Base-by-base conservation (phyloP, 2,888 invertebrate genomes). In the Eudasyphora cyanicolor region DNA sequence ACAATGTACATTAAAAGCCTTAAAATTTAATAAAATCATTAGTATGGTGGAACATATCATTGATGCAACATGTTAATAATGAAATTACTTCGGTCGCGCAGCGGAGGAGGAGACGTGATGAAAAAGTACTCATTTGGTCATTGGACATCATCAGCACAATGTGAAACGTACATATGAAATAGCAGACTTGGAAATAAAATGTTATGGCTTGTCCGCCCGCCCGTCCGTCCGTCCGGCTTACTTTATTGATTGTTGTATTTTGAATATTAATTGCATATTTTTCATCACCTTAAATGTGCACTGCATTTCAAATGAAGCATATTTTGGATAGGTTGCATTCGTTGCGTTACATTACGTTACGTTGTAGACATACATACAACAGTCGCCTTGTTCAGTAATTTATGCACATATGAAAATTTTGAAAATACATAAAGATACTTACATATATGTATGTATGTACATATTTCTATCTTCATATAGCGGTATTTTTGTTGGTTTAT, bases 241-340 rank as follows among this genome's bases (percentile, higher is more conserved):
- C 19, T 54, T 71, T 49, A 32, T 27, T 45, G 54, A 42, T n/a
- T n/a, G 51, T 54, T 71, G 57, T 24, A 57, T 57, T 57, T 57
- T 24, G 27, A 57, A 57, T 57, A 57, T 57, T 57, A 57, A 57
- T 24, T 1, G 57, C 24, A 57, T 27, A 24, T 57, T 64, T 64
- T 64, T 35, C 64, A 64, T 64, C 64, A 64, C 4, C 14, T 35
- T 10, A 17, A 21, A 64, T 64, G 64, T 64, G 64, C 2, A 64
- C 12, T 64, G 64, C 64, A 64, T 64, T 35, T 64, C 32, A 38
- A 64, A 64, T 64, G 29, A 32, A 12, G 12, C n/a, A n/a, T n/a
- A 32, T 29, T 62, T 60, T 62, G 2, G 62, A 62, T 32, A 32
- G 14, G 2, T 45, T 45, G 45, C 4, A 38, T 38, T 12, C 10